Evolutionary conservation across 1,140 invertebrate species (phyloP), one percentile per base, ranked within the genome.

Genomic region (Drosophila pruinosa): DNA sequence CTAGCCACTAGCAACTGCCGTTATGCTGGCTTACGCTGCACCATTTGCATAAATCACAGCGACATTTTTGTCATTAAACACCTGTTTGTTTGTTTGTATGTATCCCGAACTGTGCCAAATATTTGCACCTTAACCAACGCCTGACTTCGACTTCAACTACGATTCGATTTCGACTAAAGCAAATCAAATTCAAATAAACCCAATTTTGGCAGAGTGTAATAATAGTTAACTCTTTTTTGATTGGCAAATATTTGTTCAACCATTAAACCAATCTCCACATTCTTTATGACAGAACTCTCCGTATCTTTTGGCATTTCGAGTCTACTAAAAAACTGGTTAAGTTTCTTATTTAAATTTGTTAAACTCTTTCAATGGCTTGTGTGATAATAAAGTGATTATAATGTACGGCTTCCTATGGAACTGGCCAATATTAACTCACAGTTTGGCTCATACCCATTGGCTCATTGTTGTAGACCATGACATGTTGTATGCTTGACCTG

Each of bases 51-150:
- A 75, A 75, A 75, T 75, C 72, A 67, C 62, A 54, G 61, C 48
- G 62, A 72, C 72, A 75, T 72, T 67, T 58, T 76, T 75, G 64
- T 69, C 69, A 71, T 71, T 74, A 73, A 74, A 74, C 72, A 74
- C 72, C 72, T 72, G 72, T 75, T 70, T 64, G 58, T 38, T 41
- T 59, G 65, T 61, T 43, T 57, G 53, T 38, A 12, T 58, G 41
- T 26, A 28, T 39, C 45, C 19, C 41, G 10, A 67, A 48, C 41
- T 48, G 54, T 68, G 34, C 59, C 67, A 63, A 70, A 70, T 70
- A 70, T 70, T 70, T 70, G 48, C 59, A 63, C 48, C 38, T 62
- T 26, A 48, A 48, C 45, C 14, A 22, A 26, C 45, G 45, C 43
- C 43, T 45, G 21, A 21, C n/a, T 22, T 10, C 43, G 4, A 45